These are phyloP conservation scores for Pyxicephalus adspersus DNA, from an alignment of 2,113 vertebrate genomes.

Conservation along the genomic window DNA sequence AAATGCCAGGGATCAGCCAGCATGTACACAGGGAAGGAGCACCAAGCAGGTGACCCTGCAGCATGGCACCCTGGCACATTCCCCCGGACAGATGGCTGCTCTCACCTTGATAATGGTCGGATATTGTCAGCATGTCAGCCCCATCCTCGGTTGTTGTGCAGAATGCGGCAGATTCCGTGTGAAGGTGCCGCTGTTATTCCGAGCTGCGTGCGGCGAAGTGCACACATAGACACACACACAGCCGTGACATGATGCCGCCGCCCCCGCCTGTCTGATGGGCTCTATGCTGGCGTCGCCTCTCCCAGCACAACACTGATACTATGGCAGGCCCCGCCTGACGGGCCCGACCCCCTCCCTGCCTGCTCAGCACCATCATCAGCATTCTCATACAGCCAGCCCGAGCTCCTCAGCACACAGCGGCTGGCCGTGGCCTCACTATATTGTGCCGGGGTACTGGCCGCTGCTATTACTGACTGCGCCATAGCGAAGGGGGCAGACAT, in stretches of 20 bases:
- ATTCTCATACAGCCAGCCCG: conserved; percentile 41
- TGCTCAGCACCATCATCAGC: neutral
- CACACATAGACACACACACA: neutral
- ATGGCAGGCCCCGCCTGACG: conserved; percentile 20
- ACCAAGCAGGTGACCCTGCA: no score
- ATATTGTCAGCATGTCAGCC: conserved; percentile 6
- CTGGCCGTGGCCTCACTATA: no score
- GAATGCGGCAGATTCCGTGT: conserved; percentile 14
- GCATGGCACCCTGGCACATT: no score
- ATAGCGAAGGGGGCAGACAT: no score
- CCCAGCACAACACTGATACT: conserved; percentile 5
- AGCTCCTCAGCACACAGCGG: neutral
- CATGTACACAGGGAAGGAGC: no score
- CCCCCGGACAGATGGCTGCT: neutral
- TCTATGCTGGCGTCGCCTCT: neutral
- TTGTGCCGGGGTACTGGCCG: no score
- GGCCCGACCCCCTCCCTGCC: conserved; percentile 29
- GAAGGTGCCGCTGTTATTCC: neutral
- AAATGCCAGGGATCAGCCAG: no score
- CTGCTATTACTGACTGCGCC: no score
- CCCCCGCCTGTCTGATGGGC: conserved; percentile 33
- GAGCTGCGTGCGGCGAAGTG: neutral
- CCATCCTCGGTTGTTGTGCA: neutral
- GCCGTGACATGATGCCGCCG: neutral
- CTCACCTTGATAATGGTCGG: conserved; percentile 18